Base-by-base conservation (phyloP, 2,888 invertebrate species). In the Leptothorax acervorum region DNA sequence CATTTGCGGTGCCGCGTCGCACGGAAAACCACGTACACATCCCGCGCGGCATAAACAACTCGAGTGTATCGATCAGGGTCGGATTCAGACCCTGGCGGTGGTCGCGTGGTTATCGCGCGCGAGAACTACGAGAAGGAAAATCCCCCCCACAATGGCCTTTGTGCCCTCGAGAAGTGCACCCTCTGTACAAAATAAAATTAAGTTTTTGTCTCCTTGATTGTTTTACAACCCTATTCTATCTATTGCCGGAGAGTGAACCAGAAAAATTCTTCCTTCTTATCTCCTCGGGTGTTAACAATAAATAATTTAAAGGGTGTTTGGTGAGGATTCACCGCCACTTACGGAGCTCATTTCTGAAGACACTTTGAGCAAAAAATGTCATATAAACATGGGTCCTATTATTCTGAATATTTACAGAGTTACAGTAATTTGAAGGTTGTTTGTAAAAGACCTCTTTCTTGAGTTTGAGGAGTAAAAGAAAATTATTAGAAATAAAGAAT, bases 41-140 rank as follows among this genome's bases (percentile, higher is more conserved):
- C 73, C 79, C 60, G 48, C 18, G 39, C 71, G 79, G 73, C 73
- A 81, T 71, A 81, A 81, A 81, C 79, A 81, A 81, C 71, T 81
- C 79, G 79, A 71, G 71, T 71, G 60, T 81, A 81, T 81, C 79
- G 79, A 81, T 81, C 79, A 81, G 79, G 60, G 73, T 39, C 51
- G 73, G 55, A 60, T 71, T 81, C 79, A 39, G 71, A 11, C 31
- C 55, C 48, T 15, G 70, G 57, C 70, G 53, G 12, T 15, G 35
- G 57, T 60, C 48, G 68, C 45, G n/a, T 6, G 79, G 57, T 79
- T 79, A 79, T 79, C 79, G 57, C 57, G 57, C 57, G 31, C 55
- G 51, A 45, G 35, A 31, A 15, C 23, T 28, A 11, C 28, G 23
- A 12, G 28, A 55, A 78, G 15, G 55, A 55, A 53, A 18, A 55